phyloP scores from a whole-genome alignment of 1,140 invertebrate species.

The Drosophila jambulina region DNA sequence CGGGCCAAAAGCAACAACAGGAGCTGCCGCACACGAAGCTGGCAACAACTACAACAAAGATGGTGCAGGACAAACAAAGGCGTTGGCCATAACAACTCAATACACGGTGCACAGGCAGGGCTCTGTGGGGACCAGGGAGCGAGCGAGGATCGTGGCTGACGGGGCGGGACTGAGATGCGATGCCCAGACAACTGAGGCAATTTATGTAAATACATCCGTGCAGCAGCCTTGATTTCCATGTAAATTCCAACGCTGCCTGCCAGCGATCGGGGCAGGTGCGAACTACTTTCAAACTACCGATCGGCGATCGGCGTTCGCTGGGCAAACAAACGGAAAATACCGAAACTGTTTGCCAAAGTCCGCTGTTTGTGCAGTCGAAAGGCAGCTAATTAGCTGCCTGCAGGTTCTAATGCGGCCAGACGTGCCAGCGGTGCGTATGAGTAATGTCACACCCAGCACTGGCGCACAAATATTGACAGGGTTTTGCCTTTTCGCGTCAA shows the following conservation, averaged over 20 bases:
- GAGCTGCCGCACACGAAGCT: conserved; percentile 72
- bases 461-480: conserved; percentile 41
- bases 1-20: conserved; percentile 45
- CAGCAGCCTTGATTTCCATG: conserved; percentile 71
- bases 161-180: conserved; percentile 26
- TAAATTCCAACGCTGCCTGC: conserved; percentile 33
- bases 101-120: conserved; percentile 54
- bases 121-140: not conserved
- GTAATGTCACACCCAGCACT: conserved; percentile 72
- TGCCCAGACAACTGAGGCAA: conserved; percentile 40
- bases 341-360: conserved; percentile 29
- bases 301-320: conserved; percentile 24
- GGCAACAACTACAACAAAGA: conserved; percentile 46
- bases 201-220: conserved; percentile 66
- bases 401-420: conserved; percentile 69
- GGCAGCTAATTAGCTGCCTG: conserved; percentile 67
- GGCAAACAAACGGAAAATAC: conserved; percentile 20
- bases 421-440: conserved; percentile 71
- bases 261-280: conserved; percentile 56
- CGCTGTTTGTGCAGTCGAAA: conserved; percentile 48
- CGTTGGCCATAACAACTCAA: conserved; percentile 82
- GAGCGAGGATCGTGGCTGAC: not conserved
- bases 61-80: conserved; percentile 74
- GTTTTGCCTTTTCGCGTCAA: conserved; percentile 57
- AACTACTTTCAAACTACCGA: conserved; percentile 76